Percentiles rank a stretch among this genome's conserved stretches.
These are phyloP conservation scores for Eustalomyia histrio DNA, from an alignment of 2,888 invertebrate species.

Conservation along the genomic window DNA sequence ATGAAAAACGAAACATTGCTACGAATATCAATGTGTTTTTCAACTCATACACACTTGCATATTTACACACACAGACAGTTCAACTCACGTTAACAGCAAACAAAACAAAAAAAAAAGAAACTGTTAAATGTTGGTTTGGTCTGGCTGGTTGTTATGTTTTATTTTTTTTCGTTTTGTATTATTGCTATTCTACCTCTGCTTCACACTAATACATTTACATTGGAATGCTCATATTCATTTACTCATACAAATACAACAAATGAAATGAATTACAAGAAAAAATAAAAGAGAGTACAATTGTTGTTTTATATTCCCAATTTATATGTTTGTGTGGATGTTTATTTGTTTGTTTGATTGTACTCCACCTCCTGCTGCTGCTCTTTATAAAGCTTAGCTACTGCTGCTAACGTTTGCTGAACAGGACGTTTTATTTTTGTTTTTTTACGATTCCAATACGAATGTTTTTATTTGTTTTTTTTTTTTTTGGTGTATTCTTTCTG, in stretches of 20 bases:
- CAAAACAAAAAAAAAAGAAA: constrained; percentile 49
- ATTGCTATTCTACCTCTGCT: constrained; percentile 51
- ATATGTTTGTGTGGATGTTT: constrained; percentile 40
- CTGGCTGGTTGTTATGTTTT: constrained; percentile 18
- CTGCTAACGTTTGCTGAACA: constrained; percentile 38
- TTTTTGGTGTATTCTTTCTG: constrained; percentile 42
- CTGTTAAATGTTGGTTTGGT: constrained; percentile 62
- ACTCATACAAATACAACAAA: constrained; percentile 58
- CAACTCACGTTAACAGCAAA: constrained; percentile 14
- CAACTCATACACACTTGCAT: constrained; percentile 49
- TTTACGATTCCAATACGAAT: constrained; percentile 55
- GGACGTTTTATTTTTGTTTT: constrained; percentile 51
- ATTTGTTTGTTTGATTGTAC: constrained; percentile 58
- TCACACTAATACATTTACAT: constrained; percentile 21
- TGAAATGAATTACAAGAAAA: constrained; percentile 59
- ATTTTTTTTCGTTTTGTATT: constrained; percentile 40
- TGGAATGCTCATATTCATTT: constrained; percentile 49
- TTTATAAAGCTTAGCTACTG: constrained; percentile 5
- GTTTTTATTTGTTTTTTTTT: constrained; percentile 60
- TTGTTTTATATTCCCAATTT: constrained; percentile 41
- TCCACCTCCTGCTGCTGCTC: constrained; percentile 62
- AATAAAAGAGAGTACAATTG: constrained; percentile 58
- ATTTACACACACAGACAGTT: constrained; percentile 19
- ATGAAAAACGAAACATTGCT: constrained; percentile 71
- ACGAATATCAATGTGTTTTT: constrained; percentile 64